Conservation (phyloP, 2,797 vertebrate genomes). For the Amphiprion clarkii region DNA sequence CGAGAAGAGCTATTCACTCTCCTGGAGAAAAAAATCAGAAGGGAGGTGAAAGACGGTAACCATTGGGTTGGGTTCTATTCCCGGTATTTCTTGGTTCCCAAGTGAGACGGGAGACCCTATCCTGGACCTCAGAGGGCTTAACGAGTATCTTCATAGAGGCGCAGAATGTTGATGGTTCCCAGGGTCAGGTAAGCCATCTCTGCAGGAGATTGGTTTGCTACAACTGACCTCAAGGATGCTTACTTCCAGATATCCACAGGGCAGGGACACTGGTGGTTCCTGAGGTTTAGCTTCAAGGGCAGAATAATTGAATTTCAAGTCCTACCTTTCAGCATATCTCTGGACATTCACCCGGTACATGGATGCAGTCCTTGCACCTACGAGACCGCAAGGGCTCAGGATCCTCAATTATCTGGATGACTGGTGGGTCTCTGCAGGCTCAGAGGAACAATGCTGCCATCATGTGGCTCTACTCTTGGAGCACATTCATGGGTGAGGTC, state of each 20-base stretch:
- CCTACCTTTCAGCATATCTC: background rate
- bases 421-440: no score
- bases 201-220: background rate
- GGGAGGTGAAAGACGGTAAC: background rate
- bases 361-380: background rate
- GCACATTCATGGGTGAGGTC: background rate
- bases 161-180: background rate
- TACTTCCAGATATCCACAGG: background rate
- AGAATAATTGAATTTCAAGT: background rate
- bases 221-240: background rate
- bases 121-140: background rate
- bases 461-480: background rate
- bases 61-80: background rate
- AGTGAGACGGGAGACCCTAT: accelerated
- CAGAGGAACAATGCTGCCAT: background rate
- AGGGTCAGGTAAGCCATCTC: background rate
- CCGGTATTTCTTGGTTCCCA: background rate
- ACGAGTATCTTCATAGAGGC: background rate
- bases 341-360: background rate
- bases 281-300: background rate
- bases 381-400: accelerated
- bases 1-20: no score
- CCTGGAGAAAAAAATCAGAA: no score
- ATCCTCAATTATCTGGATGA: background rate
- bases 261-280: background rate